A percentile compares a stretch with the other conserved stretches of the same genome.
phyloP scores from a whole-genome alignment of 2,888 invertebrate genomes.

The Phrixothrix hirtus region DNA sequence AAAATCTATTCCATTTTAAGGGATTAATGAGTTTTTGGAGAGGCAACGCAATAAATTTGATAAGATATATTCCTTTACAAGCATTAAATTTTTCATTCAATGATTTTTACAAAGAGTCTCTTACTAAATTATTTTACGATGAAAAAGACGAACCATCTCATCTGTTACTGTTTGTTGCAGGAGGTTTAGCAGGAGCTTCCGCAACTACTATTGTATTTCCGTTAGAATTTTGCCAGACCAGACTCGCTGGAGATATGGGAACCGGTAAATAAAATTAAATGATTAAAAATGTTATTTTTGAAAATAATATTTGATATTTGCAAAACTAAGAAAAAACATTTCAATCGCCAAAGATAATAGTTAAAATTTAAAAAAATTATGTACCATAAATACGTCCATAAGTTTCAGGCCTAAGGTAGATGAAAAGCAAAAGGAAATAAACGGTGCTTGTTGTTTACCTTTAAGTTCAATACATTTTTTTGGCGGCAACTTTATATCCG shows the following conservation, averaged over 20 bases:
- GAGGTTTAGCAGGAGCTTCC: slow-evolving; percentile 30
- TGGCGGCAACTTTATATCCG: no score
- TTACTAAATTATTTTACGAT: background rate
- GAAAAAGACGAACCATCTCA: no score
- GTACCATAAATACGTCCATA: no score
- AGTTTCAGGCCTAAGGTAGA: no score
- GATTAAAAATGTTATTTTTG: no score
- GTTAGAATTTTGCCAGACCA: slow-evolving; percentile 35
- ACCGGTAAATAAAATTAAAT: slow-evolving; percentile 7
- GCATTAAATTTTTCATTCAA: slow-evolving; percentile 35
- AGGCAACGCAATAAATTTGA: slow-evolving; percentile 30
- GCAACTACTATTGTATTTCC: slow-evolving; percentile 26
- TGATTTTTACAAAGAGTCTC: background rate
- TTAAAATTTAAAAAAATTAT: no score
- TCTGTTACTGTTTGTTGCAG: slow-evolving; percentile 12
- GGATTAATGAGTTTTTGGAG: slow-evolving; percentile 34
- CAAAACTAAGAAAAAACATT: no score
- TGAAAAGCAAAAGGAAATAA: no score
- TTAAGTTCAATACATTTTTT: no score
- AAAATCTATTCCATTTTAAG: slow-evolving; percentile 13
- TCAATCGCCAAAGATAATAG: no score
- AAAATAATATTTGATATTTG: no score
- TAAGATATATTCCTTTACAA: slow-evolving; percentile 32
- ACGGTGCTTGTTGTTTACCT: no score
- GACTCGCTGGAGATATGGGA: slow-evolving; percentile 31